phyloP scores from a whole-genome alignment of 2,888 invertebrate genomes.

The Troides oblongomaculatus region DNA sequence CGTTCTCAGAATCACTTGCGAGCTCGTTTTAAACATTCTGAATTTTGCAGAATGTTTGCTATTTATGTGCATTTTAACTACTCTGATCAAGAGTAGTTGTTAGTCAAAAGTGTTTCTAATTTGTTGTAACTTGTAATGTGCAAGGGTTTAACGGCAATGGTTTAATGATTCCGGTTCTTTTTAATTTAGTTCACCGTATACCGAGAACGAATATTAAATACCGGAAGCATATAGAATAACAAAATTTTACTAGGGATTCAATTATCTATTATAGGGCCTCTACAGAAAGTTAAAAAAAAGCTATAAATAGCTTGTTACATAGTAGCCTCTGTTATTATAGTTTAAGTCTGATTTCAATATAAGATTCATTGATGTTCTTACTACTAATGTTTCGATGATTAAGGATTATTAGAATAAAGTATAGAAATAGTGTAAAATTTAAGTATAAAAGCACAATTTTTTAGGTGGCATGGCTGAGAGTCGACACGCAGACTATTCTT shows the following conservation, averaged over 20 bases:
- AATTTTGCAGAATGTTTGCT: slow-evolving; percentile 38
- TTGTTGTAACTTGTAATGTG: neutral
- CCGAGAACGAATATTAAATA: too few species aligned
- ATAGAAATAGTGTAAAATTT: neutral
- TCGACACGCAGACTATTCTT: slow-evolving; percentile 94
- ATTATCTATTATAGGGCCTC: too few species aligned
- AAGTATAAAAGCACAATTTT: slow-evolving; percentile 22
- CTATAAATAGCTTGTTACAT: too few species aligned
- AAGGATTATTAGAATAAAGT: neutral
- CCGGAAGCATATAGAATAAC: too few species aligned
- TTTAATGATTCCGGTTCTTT: too few species aligned
- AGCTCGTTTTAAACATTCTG: slow-evolving; percentile 42
- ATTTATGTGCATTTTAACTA: slow-evolving; percentile 44
- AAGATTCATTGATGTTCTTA: neutral
- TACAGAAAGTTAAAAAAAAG: too few species aligned
- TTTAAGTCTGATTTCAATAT: neutral
- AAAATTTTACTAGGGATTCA: too few species aligned
- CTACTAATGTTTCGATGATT: neutral
- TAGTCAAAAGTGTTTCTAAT: slow-evolving; percentile 31
- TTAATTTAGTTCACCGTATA: too few species aligned
- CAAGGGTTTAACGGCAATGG: neutral
- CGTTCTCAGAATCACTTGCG: slow-evolving; percentile 38
- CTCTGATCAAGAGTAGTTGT: slow-evolving; percentile 34
- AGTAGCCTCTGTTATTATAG: neutral
- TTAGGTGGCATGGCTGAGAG: slow-evolving; percentile 93